These are phyloP conservation scores for Australoheros facetus DNA, from an alignment of 2,797 vertebrate genomes.

Conservation along the genomic window DNA sequence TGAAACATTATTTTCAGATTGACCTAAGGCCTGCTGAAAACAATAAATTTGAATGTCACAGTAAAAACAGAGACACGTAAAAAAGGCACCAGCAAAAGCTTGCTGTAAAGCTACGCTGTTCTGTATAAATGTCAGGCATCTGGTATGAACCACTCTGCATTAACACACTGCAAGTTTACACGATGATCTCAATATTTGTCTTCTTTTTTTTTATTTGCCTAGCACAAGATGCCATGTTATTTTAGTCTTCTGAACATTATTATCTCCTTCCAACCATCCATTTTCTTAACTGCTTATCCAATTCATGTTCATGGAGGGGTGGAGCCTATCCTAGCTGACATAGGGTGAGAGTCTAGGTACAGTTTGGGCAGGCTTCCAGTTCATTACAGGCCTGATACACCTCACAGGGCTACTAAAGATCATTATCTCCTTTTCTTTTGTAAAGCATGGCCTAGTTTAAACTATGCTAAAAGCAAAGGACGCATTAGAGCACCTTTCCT, in stretches of 20 bases:
- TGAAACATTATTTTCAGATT: background rate
- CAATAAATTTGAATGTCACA: background rate
- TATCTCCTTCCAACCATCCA: background rate
- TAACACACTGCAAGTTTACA: background rate
- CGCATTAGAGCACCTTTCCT: too few relatives aligned
- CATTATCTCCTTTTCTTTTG: background rate
- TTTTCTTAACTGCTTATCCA: slow-evolving; percentile 1
- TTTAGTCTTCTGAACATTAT: background rate
- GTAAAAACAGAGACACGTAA: background rate
- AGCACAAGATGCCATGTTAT: background rate
- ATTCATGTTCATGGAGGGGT: background rate
- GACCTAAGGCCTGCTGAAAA: background rate
- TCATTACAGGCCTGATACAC: background rate
- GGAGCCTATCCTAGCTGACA: background rate
- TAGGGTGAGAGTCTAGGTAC: background rate
- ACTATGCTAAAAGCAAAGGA: background rate
- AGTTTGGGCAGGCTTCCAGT: background rate
- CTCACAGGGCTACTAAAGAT: background rate
- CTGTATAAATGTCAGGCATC: background rate
- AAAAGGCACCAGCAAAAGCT: background rate
- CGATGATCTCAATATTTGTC: background rate
- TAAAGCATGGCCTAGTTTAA: background rate
- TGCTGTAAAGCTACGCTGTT: background rate
- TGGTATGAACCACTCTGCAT: background rate
- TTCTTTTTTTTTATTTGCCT: background rate